Evolutionary conservation across 2,797 vertebrate genomes (phyloP), one percentile per base, ranked within the genome.

Genomic region (Spheniscus humboldti): DNA sequence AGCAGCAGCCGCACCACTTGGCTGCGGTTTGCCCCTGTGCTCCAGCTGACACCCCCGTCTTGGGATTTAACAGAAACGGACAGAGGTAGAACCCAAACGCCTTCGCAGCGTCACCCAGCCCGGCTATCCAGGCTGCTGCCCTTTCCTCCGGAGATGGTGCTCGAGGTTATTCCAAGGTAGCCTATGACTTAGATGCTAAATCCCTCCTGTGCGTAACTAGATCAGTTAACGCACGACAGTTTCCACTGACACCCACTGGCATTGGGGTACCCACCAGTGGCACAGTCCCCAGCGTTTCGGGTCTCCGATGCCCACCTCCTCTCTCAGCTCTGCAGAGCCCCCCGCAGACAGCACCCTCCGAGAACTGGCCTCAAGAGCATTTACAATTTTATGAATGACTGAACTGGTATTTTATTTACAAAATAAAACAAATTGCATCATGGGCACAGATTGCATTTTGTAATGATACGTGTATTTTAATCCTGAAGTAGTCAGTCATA

Each of bases 381-480:
- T 23, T 16, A 18, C 7, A 4, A 4, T 18, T 19, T 33, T 19
- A 43, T 5, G 18, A 35, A 37, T 28, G n/a, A 13, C 39, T 4
- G 7, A 27, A 12, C 66, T 71, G 30, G 67, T 79, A 16, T 30
- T 56, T 96, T 90, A 92, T 92, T 96, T 93, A 95, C 31, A 37
- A 95, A 53, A 24, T 57, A 88, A 94, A 88, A 62, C 94, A 76
- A 94, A 94, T 76, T 85, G 6, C 23, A 55, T 88, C 96, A 90
- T 18, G 18, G 72, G 78, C 85, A 84, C 91, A 74, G 94, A 72
- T 22, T 62, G 24, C 90, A 63, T 23, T 48, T 55, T 24, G 3
- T 30, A 30, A 13, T 0, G 5, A 13, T 5, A n/a, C 8, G 1
- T 1, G 10, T 8, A 10, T 13, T 22, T 23, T 14, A 35, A 18